Percentiles rank a stretch among this genome's conserved stretches.
Evolutionary conservation across 1,140 invertebrate species (phyloP).

Genomic region (Pentalonia nigronervosa): DNA sequence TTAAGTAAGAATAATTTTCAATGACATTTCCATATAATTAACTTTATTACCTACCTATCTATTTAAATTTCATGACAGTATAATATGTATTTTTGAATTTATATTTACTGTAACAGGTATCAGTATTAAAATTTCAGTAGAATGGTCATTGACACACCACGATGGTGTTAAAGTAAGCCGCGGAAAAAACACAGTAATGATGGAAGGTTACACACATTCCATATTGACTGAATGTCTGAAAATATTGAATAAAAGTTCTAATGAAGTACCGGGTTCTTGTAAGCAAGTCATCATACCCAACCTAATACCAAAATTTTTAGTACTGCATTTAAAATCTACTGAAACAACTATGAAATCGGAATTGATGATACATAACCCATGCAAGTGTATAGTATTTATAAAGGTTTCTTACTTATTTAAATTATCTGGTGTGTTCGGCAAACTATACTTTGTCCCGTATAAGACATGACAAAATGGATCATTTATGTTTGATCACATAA

Average conservation of each 20-base stretch:
- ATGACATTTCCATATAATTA: background rate
- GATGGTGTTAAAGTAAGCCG: background rate
- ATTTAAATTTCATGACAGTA: background rate
- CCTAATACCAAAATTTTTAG: conserved; percentile 28
- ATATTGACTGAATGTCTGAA: background rate
- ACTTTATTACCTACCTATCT: background rate
- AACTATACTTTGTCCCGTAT: too few species aligned
- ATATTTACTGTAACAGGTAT: background rate
- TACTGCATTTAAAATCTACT: background rate
- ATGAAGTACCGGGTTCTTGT: background rate
- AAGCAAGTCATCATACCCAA: background rate
- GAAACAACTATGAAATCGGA: background rate
- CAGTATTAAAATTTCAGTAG: conserved; percentile 13
- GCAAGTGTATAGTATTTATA: background rate
- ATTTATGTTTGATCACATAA: too few species aligned
- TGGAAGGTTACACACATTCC: background rate
- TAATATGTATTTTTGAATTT: too few species aligned
- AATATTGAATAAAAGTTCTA: background rate
- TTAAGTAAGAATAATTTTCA: background rate
- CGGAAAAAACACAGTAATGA: background rate
- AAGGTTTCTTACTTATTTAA: background rate
- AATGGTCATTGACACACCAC: conserved; percentile 27
- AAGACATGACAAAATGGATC: too few species aligned
- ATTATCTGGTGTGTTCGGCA: background rate
- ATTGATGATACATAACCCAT: conserved; percentile 8